Percentiles rank a stretch among this genome's conserved stretches.
These are phyloP conservation scores for Marronus borbonicus DNA, from an alignment of 2,888 invertebrate genomes.

Conservation along the genomic window DNA sequence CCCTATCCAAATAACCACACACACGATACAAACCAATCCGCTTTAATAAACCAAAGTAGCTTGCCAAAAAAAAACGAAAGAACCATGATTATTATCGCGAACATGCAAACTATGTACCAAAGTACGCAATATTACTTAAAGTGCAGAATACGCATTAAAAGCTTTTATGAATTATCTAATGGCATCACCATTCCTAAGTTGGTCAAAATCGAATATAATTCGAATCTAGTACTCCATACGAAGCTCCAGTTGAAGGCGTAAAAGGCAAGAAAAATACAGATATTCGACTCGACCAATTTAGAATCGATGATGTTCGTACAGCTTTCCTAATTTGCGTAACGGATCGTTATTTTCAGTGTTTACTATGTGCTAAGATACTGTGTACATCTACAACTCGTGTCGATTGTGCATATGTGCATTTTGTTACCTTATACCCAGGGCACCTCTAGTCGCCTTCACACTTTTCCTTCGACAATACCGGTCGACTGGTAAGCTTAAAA, in stretches of 20 bases:
- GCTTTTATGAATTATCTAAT: background rate
- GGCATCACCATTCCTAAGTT: too few species aligned
- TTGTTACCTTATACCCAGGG: conserved; percentile 63
- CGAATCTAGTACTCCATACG: too few species aligned
- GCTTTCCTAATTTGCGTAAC: too few species aligned
- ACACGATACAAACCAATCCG: background rate
- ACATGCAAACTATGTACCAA: conserved; percentile 23
- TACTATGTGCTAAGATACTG: background rate
- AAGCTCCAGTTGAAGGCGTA: too few species aligned
- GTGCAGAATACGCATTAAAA: conserved; percentile 6
- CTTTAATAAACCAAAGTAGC: background rate
- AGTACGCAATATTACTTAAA: background rate
- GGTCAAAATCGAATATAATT: too few species aligned
- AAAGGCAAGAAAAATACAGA: too few species aligned
- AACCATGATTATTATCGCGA: background rate
- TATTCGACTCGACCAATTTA: too few species aligned
- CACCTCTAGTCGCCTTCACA: conserved; percentile 58
- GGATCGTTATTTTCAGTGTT: background rate
- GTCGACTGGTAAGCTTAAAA: conserved; percentile 54
- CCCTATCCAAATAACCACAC: conserved; percentile 13
- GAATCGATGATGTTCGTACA: too few species aligned
- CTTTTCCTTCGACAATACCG: conserved; percentile 59
- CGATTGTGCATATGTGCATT: conserved; percentile 53
- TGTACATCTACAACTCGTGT: background rate
- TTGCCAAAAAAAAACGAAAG: background rate